Evolutionary conservation across 2,888 invertebrate genomes (phyloP), one percentile per base, ranked within the genome.

Genomic region (Drosophila aldrichi): DNA sequence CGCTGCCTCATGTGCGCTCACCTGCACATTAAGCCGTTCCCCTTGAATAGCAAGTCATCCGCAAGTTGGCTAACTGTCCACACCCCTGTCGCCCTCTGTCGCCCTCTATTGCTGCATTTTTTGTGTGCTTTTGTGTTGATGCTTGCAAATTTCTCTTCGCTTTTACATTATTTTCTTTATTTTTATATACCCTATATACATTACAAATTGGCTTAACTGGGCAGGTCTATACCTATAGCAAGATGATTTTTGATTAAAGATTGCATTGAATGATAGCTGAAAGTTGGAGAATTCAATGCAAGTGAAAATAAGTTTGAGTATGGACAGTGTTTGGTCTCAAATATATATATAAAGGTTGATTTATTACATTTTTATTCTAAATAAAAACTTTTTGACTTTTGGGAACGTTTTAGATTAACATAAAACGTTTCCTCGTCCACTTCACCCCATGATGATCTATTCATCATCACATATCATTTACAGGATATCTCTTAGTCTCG

Each of bases 11-110:
- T 65, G 56, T 69, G 66, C 44, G 51, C 73, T 55, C 66, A 58
- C 71, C 78, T 62, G 57, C 51, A 57, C 75, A 78, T 87, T 79
- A 73, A 79, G 70, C 70, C 70, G 63, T 67, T 69, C 70, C 57
- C 64, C 65, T 60, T 70, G 61, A 80, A 64, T 75, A 66, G 60
- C 61, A 61, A 67, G 43, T 73, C 41, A 32, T n/a, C 48, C 46
- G 40, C 61, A 68, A 65, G 56, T 46, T 49, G 58, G 49, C 60
- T 22, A n/a, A 58, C 56, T 34, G 22, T 44, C 9, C 38, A 12
- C 43, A 20, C 20, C 36, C n/a, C 49, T n/a, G 7, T 25, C n/a
- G n/a, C n/a, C n/a, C n/a, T n/a, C n/a, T n/a, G 25, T 7, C 25
- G 7, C 7, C 41, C 14, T 34, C 22, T 56, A 20, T 43, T 43